Base-by-base conservation (phyloP, 1,140 invertebrate species). In the Hydropsyche tenuis region DNA sequence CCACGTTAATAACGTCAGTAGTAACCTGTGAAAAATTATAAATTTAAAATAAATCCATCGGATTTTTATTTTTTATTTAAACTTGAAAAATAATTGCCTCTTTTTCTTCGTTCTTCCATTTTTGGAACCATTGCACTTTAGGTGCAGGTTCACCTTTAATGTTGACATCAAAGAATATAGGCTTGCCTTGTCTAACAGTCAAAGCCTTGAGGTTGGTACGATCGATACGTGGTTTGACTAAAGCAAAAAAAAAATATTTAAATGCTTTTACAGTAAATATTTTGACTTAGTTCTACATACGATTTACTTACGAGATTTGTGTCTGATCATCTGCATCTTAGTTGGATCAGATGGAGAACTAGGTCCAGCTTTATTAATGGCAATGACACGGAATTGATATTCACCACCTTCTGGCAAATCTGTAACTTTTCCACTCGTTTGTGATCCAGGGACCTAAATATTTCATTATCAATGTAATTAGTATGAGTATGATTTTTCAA, bases 171-270 rank as follows among this genome's bases (percentile, higher is more conserved):
- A 96, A 94, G 82, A 95, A 94, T 63, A 99, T 92, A 0, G 90
- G 88, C 82, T 99, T 97, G 23, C 97, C 96, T 73, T 94, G 94
- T 78, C 94, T 90, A 0, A 97, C 93, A 1, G 92, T 90, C 68
- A 98, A 89, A 37, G 95, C 92, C 85, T 97, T 96, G 72, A 99
- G 86, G 81, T 97, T 96, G 0, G 95, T 96, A 77, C 96, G 89
- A 81, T 98, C 96, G 81, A 99, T 98, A 81, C 94, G 93, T n/a
- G 96, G 96, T 86, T 97, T 97, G 82, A 97, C 94, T 95, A 80
- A 46, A 65, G 20, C 27, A 18, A 16, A 20, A 16, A 60, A 70
- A 53, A 25, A 48, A 30, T 53, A 30, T 46, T 30, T 69, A 9
- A 27, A 7, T 4, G 37, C 30, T 11, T 65, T 22, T 42, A 45